A percentile compares a stretch with the other conserved stretches of the same genome.
Evolutionary conservation across 2,797 vertebrate genomes (phyloP).

Genomic region (Melanotaenia nigrans): DNA sequence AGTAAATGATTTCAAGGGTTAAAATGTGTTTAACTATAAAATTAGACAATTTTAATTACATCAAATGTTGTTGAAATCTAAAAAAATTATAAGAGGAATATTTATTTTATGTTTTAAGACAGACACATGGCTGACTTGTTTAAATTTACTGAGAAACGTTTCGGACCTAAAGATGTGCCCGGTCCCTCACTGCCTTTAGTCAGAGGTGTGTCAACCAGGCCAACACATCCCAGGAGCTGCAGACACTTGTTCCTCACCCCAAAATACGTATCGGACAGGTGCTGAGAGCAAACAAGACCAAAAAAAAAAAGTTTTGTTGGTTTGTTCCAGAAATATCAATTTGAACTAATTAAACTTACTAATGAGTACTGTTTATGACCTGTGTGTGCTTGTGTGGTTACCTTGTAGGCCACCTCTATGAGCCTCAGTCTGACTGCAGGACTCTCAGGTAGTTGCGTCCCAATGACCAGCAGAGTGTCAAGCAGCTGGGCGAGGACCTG

Average conservation of each 20-base stretch:
- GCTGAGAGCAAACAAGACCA: constrained; percentile 71
- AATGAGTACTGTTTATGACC: neutral
- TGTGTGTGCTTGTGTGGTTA: constrained; percentile 59
- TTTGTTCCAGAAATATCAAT: neutral
- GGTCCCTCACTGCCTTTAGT: constrained; percentile 84
- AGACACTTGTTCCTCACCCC: constrained; percentile 96
- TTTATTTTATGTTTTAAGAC: neutral
- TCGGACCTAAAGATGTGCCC: constrained; percentile 45
- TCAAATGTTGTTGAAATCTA: too few relatives aligned
- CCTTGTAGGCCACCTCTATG: constrained; percentile 95
- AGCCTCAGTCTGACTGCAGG: constrained; percentile 85
- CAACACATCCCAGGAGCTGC: constrained; percentile 92
- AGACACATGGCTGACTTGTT: neutral
- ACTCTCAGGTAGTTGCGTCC: constrained; percentile 89
- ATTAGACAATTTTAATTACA: neutral
- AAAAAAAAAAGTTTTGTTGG: neutral
- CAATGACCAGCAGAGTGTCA: constrained; percentile 92
- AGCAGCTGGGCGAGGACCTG: constrained; percentile 95
- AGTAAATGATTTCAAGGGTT: neutral
- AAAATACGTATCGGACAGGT: constrained; percentile 92
- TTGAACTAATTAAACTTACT: too few relatives aligned
- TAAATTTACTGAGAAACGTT: neutral
- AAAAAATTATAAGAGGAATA: too few relatives aligned
- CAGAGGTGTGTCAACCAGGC: constrained; percentile 84
- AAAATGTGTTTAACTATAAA: neutral